Base-by-base conservation (phyloP, 2,888 invertebrate genomes). In the Gari tellinella region DNA sequence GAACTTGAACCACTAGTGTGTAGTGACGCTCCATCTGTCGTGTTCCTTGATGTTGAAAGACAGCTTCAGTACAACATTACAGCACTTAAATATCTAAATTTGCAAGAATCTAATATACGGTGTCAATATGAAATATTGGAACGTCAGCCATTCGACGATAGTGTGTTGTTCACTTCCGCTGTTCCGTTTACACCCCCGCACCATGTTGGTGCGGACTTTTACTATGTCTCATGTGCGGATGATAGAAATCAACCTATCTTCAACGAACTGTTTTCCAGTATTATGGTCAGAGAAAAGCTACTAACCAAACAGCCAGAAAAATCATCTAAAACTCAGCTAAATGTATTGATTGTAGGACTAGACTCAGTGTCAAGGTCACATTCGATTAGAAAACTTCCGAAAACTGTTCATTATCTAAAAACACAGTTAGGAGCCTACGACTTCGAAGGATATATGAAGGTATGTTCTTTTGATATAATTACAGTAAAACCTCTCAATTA, bases 381-480 rank as follows among this genome's bases (percentile, higher is more conserved):
- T 25, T 76, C 75, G 2, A 67, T 80, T 46, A 62, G 82, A 48
- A 82, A 80, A 70, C 43, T 82, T 26, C 82, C 77, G 41, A 75
- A 75, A 41, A 82, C 82, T 12, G 62, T 72, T 48, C 55, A 60
- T 10, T 82, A 72, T 51, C 51, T 82, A 7, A 80, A 55, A 8
- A 60, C 80, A 55, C 51, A 57, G 14, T 60, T 82, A 0, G 46
- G 57, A 2, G 53, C 77, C 3, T 72, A 72, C 41, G 75, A 77
- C 25, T 75, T 82, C 40, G 69, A 75, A 56, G 82, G 82, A 4
- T 72, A 77, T 41, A 82, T 77, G 70, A 82, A 82, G 72, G 75
- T 75, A 66, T 45, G 21, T 45, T 45, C 10, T 15, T 63, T 31
- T 31, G 10, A 31, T n/a, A n/a, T n/a, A n/a, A n/a, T n/a, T n/a